A percentile compares a stretch with the other conserved stretches of the same genome.
These are phyloP conservation scores for Heliocidaris erythrogramma DNA, from an alignment of 35 echinoderm and acorn worm species.

Conservation along the genomic window DNA sequence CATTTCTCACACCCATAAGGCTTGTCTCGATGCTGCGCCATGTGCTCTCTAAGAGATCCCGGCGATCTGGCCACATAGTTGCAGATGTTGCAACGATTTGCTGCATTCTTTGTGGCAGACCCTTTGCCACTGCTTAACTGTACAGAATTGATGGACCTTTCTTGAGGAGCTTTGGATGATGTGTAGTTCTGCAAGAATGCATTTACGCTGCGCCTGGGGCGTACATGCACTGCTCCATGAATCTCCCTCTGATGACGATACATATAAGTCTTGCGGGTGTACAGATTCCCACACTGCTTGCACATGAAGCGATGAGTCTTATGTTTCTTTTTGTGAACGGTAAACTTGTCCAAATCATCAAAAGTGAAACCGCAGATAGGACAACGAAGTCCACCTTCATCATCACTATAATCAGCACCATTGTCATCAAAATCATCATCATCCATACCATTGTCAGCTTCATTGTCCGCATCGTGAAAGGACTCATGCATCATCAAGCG, in stretches of 20 bases:
- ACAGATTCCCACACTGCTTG: slow-evolving; percentile 1
- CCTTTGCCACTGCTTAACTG: background rate
- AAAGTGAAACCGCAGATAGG: slow-evolving; percentile 9
- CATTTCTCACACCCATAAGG: slow-evolving; percentile 13
- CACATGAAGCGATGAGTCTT: background rate
- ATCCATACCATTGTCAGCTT: background rate
- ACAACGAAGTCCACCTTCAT: background rate
- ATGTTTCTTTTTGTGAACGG: background rate
- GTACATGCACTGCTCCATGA: background rate
- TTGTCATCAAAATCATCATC: background rate
- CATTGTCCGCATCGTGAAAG: background rate
- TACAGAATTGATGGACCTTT: background rate
- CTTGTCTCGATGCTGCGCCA: background rate
- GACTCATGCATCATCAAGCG: slow-evolving; percentile 29
- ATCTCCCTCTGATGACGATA: slow-evolving; percentile 10
- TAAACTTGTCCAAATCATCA: background rate
- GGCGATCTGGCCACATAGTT: background rate
- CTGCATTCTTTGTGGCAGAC: background rate
- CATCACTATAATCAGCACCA: background rate
- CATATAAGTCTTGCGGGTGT: background rate
- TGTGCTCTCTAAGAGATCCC: background rate
- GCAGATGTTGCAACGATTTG: background rate
- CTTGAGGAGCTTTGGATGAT: background rate
- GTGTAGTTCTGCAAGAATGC: background rate
- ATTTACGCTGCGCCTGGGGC: background rate